Base-by-base conservation (phyloP, 2,797 vertebrate species). In the Halcyon badia region DNA sequence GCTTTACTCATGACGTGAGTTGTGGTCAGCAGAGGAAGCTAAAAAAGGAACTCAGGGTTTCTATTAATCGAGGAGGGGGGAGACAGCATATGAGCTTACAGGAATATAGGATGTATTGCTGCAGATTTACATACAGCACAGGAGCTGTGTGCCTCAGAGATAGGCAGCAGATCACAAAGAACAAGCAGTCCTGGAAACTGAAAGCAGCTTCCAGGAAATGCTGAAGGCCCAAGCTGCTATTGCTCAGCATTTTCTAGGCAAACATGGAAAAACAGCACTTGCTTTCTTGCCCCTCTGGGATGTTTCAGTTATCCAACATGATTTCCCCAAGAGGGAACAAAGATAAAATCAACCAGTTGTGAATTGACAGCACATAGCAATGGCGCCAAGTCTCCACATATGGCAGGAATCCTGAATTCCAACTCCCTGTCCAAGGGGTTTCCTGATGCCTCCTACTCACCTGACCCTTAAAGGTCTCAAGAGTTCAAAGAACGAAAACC, bases 21-120 rank as follows among this genome's bases (percentile, higher is more conserved):
- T 97, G 95, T 94, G 94, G 97, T 94, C 96, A 96, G 58, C 68
- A 96, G 94, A 95, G 96, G 97, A 97, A 97, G 73, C 85, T 89
- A 70, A 94, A 96, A 94, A 95, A 83, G 93, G 97, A 96, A 95
- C 91, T 89, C 6, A 1, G 83, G 89, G 91, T 96, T 96, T 96
- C 95, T 94, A 76, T 93, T 93, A 77, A 78, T 87, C 4, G 11
- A 54, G 77, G 80, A 68, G 72, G 52, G 70, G 69, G 78, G 58
- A 7, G 49, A 14, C 25, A 6, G 49, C 15, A 60, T 49, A 93
- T 26, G 51, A 94, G 75, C 84, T 97, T 96, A 95, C 90, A 90
- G 95, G 94, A 97, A 97, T 94, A 80, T 87, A 95, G 87, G 83
- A 87, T 87, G 91, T 75, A 31, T 89, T 96, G 89, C 83, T 96